A percentile compares a stretch with the other conserved stretches of the same genome.
Conservation (phyloP, 2,888 invertebrate genomes). For the Ennomos fuscantarius region DNA sequence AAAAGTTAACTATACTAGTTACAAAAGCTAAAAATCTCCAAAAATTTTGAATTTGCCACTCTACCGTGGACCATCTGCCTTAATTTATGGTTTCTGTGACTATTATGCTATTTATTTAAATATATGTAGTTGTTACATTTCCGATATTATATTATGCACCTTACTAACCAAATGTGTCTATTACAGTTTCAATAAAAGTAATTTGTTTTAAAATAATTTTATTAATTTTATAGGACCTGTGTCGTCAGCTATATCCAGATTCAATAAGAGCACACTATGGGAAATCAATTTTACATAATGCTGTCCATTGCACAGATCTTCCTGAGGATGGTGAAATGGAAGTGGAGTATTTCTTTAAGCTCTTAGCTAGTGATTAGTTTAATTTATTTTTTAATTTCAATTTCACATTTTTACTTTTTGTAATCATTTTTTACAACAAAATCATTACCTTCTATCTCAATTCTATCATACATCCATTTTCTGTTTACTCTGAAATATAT, state of each 20-base stretch:
- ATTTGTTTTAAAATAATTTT: neutral
- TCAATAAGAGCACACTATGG: constrained; percentile 94
- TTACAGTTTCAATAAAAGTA: no score
- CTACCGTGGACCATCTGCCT: no score
- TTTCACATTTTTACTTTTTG: constrained; percentile 51
- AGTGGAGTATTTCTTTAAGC: constrained; percentile 91
- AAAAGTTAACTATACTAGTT: no score
- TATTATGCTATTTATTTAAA: no score
- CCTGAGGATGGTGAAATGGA: constrained; percentile 93
- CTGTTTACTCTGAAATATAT: constrained; percentile 86
- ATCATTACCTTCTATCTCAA: constrained; percentile 92
- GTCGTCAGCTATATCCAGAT: constrained; percentile 90
- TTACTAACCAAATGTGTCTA: no score
- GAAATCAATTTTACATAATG: constrained; percentile 91
- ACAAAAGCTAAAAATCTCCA: no score
- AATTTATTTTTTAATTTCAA: constrained; percentile 21
- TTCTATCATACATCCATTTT: constrained; percentile 91
- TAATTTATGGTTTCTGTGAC: no score
- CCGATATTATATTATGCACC: no score
- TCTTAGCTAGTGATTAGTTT: constrained; percentile 70
- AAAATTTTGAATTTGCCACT: no score
- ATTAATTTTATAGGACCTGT: constrained; percentile 61
- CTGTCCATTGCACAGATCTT: constrained; percentile 96
- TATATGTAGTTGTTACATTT: no score
- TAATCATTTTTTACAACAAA: constrained; percentile 85